Evolutionary conservation across 2,797 vertebrate species (phyloP).

Genomic region (Pipistrellus kuhlii): DNA sequence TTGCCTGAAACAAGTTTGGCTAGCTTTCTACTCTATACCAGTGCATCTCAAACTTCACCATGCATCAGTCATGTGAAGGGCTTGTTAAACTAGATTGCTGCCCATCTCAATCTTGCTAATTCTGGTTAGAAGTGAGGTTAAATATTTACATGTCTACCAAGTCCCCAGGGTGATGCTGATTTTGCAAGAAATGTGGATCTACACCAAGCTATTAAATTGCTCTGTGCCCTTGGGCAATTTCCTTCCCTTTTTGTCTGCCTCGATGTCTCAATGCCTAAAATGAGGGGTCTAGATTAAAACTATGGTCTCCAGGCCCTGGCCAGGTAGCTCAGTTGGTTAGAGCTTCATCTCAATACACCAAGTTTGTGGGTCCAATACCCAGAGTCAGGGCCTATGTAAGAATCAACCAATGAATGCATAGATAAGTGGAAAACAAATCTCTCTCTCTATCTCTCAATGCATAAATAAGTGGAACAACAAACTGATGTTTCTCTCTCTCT

Average conservation of each 20-base stretch:
- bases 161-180: not conserved
- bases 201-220: not conserved
- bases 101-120: not conserved
- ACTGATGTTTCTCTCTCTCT: not conserved
- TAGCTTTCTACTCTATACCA: not conserved
- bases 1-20: not conserved
- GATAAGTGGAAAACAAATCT: too few species aligned
- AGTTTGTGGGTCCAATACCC: not conserved
- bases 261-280: conserved; percentile 7
- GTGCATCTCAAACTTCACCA: conserved; percentile 24
- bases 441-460: too few species aligned
- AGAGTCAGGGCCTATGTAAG: not conserved
- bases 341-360: not conserved
- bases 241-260: conserved; percentile 1
- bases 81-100: conserved; percentile 33
- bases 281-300: conserved; percentile 1
- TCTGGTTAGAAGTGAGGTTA: not conserved
- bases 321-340: not conserved
- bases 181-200: not conserved
- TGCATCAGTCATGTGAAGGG: not conserved
- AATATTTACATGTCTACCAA: conserved; percentile 37
- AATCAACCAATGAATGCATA: not conserved
- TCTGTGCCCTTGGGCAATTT: not conserved
- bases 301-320: not conserved
- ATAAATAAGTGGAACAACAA: not conserved